These are phyloP conservation scores for Macrophya alboannulata DNA, from an alignment of 2,888 invertebrate species.

Conservation along the genomic window DNA sequence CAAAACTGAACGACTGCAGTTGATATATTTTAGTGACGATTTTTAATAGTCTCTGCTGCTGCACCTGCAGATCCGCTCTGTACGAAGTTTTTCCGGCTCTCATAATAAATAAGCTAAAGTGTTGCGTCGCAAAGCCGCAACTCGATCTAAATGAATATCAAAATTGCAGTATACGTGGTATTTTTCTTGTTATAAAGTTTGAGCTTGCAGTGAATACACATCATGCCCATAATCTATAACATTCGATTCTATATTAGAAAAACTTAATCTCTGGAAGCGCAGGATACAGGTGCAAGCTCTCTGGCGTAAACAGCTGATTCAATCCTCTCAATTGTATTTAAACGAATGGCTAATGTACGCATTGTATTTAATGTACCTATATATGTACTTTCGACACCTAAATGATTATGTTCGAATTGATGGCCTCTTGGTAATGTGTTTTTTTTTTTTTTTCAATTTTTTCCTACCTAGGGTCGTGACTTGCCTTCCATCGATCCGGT, in stretches of 20 bases:
- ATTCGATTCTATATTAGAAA: background rate
- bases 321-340: background rate
- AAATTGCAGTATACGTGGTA: background rate
- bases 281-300: background rate
- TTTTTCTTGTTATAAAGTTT: background rate
- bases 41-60: background rate
- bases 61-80: background rate
- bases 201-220: background rate
- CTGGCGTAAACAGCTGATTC: background rate
- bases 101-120: no score
- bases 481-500: constrained; percentile 46
- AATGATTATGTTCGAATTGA: background rate
- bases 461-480: background rate
- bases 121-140: no score
- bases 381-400: background rate
- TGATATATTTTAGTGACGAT: background rate
- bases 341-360: background rate
- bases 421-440: background rate
- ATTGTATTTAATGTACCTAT: background rate
- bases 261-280: background rate
- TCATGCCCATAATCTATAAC: background rate
- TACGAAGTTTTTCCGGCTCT: background rate
- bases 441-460: background rate
- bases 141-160: background rate
- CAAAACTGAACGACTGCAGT: background rate